Conservation (phyloP, 2,888 invertebrate species). For the Papilio demoleus region DNA sequence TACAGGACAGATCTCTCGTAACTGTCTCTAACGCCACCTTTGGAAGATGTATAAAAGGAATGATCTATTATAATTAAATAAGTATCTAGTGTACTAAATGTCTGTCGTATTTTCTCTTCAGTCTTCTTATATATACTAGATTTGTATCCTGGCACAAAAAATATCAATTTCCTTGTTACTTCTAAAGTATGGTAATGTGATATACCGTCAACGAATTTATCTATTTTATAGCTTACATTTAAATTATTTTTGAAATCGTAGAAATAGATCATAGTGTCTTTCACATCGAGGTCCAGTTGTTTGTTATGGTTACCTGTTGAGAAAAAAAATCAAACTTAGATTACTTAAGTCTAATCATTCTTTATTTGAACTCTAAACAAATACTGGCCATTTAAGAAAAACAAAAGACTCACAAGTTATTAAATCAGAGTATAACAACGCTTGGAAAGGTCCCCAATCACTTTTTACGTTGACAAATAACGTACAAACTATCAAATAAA, state of each 20-base stretch:
- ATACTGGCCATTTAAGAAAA: not conserved
- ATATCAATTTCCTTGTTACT: constrained; percentile 27
- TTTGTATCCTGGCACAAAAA: constrained; percentile 41
- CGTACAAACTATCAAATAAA: constrained; percentile 16
- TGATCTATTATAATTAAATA: constrained; percentile 42
- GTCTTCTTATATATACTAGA: constrained; percentile 36
- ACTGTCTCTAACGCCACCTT: constrained; percentile 35
- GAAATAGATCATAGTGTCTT: constrained; percentile 38
- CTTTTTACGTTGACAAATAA: constrained; percentile 10
- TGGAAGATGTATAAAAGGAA: constrained; percentile 37
- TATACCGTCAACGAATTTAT: constrained; percentile 30
- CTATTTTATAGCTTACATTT: constrained; percentile 35
- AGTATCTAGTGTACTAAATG: constrained; percentile 35
- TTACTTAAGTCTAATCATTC: too few relatives aligned
- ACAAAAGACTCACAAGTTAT: constrained; percentile 31
- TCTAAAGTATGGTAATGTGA: constrained; percentile 29
- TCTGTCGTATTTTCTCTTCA: constrained; percentile 34
- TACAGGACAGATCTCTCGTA: constrained; percentile 41
- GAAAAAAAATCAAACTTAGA: not conserved
- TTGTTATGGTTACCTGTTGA: constrained; percentile 39
- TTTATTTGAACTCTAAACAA: too few relatives aligned
- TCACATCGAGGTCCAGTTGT: constrained; percentile 35
- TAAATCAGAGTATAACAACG: constrained; percentile 38
- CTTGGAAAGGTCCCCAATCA: constrained; percentile 40
- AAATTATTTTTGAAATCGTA: constrained; percentile 41